Conservation (phyloP, 2,113 vertebrate genomes). For the Loxodonta africana region DNA sequence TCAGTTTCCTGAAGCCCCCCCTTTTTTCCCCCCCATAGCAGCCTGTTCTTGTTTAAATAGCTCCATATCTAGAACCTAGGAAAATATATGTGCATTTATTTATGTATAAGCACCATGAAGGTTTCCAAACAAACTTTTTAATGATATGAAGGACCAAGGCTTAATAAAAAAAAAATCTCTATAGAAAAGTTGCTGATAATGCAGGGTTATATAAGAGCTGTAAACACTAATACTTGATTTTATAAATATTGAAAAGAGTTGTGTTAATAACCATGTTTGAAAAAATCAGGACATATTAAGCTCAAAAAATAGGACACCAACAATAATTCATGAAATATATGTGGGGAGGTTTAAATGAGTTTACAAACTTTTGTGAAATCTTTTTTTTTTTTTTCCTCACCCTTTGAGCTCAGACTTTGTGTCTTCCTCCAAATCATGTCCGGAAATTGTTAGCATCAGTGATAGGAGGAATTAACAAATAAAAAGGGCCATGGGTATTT, state of each 20-base stretch:
- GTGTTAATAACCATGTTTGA: not conserved
- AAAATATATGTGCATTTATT: not conserved
- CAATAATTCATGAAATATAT: not conserved
- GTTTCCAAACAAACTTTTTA: slow-evolving; percentile 26
- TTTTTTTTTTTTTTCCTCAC: not conserved
- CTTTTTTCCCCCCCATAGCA: no score
- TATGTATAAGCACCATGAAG: slow-evolving; percentile 18
- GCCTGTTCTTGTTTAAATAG: not conserved
- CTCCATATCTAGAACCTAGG: not conserved
- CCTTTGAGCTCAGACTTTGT: not conserved
- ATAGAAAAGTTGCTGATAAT: not conserved
- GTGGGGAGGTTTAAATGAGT: not conserved
- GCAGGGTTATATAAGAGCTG: not conserved
- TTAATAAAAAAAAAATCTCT: slow-evolving; percentile 20
- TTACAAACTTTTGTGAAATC: not conserved
- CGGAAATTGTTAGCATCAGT: not conserved
- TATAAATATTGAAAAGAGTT: not conserved
- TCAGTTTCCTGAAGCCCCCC: slow-evolving; percentile 2
- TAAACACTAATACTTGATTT: not conserved
- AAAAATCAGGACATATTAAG: slow-evolving; percentile 6
- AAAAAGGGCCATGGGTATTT: not conserved
- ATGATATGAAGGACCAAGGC: not conserved
- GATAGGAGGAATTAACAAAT: slow-evolving; percentile 10
- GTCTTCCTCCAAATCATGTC: not conserved
- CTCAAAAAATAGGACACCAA: not conserved